phyloP scores from a whole-genome alignment of 2,113 vertebrate genomes.

The Progne subis region DNA sequence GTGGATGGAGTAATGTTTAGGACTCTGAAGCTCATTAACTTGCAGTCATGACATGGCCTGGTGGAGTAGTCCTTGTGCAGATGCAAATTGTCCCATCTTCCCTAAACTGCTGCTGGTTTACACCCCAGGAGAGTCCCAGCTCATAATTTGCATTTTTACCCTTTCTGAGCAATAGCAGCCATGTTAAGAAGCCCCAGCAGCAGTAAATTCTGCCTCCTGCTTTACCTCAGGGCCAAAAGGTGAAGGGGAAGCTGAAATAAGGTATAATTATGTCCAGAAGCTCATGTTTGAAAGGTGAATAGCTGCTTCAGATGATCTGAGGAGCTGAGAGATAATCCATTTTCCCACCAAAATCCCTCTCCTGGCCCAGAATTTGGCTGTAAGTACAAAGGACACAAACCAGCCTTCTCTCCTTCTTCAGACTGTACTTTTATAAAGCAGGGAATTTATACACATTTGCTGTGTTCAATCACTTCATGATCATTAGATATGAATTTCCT shows the following conservation, averaged over 20 bases:
- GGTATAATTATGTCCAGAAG: background rate
- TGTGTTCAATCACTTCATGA: background rate
- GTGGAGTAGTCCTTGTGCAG: background rate
- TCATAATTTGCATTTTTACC: background rate
- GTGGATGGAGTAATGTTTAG: background rate
- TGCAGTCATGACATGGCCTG: background rate
- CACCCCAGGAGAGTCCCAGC: background rate
- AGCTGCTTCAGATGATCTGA: background rate
- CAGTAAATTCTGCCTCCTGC: slow-evolving; percentile 9
- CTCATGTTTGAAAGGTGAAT: background rate
- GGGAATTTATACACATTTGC: background rate
- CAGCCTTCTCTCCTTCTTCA: background rate
- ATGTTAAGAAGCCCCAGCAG: background rate
- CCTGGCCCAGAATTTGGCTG: background rate
- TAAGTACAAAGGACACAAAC: background rate
- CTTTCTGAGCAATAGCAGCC: background rate
- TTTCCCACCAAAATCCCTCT: background rate
- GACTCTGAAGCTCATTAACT: background rate
- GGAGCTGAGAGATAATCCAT: background rate
- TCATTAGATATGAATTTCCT: background rate
- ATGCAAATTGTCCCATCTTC: background rate
- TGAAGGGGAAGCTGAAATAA: background rate
- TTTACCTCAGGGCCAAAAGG: background rate
- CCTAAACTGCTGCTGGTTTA: background rate
- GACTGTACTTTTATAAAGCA: background rate